These are phyloP conservation scores for Petrocephalus schoutedeni DNA, from an alignment of 2,797 vertebrate species.

Conservation along the genomic window DNA sequence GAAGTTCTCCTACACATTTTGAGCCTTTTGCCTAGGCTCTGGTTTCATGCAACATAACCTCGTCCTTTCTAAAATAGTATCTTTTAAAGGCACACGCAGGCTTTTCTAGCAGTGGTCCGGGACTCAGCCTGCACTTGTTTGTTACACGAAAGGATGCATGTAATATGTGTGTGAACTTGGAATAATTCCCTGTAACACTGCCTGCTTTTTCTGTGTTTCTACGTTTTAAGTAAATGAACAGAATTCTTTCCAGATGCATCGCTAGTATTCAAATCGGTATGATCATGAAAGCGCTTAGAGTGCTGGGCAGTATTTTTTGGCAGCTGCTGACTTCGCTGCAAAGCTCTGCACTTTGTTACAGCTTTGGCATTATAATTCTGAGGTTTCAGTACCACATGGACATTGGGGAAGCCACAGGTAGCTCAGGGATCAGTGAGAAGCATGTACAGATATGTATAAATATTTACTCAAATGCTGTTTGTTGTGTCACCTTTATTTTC, in stretches of 20 bases:
- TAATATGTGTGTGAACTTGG: not conserved
- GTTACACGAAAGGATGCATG: slow-evolving; percentile 13
- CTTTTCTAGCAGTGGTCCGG: not conserved
- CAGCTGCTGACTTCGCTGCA: not conserved
- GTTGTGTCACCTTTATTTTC: not conserved
- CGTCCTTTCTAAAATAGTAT: slow-evolving; percentile 52
- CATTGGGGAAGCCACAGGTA: not conserved
- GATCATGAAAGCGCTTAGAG: not conserved
- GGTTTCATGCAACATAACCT: slow-evolving; percentile 59
- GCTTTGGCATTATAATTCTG: not conserved
- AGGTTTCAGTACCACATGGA: not conserved
- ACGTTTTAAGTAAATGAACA: not conserved
- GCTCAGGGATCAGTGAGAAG: not conserved
- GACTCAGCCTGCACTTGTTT: slow-evolving; percentile 12
- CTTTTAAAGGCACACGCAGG: slow-evolving; percentile 4
- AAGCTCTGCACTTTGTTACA: not conserved
- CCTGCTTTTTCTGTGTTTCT: not conserved
- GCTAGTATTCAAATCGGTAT: not conserved
- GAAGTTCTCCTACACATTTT: slow-evolving; percentile 30
- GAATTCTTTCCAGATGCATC: not conserved
- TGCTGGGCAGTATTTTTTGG: not conserved
- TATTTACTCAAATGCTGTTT: not conserved
- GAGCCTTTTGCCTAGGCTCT: slow-evolving; percentile 44
- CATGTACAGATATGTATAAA: not conserved
- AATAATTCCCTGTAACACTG: not conserved